Percentiles rank a stretch among this genome's conserved stretches.
Evolutionary conservation across 2,113 vertebrate species (phyloP).

Genomic region (Tragelaphus imberbis): DNA sequence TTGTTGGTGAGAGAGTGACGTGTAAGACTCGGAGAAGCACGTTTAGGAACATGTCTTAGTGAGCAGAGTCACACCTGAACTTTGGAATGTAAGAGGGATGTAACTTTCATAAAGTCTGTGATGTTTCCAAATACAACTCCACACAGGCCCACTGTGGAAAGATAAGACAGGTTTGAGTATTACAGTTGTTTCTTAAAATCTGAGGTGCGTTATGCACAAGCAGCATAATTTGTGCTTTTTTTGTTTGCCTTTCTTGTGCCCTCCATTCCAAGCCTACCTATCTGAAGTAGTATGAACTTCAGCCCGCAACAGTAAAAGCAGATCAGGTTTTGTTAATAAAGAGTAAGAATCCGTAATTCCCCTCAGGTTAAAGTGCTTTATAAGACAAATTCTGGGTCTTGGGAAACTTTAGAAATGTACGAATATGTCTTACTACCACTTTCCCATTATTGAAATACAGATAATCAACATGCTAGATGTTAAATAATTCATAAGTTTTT

Average conservation of each 20-base stretch:
- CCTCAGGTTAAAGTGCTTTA: conserved; percentile 58
- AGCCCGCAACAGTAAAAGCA: conserved; percentile 37
- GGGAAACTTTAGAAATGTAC: conserved; percentile 27
- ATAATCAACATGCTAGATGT: background rate
- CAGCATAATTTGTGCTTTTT: background rate
- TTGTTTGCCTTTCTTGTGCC: background rate
- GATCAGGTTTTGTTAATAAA: conserved; percentile 56
- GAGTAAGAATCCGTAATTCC: conserved; percentile 47
- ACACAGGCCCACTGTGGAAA: background rate
- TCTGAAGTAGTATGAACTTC: background rate
- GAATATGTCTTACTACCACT: conserved; percentile 24
- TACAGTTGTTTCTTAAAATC: background rate
- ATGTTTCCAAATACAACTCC: background rate
- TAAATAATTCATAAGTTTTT: background rate
- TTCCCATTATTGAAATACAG: conserved; percentile 33
- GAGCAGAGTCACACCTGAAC: background rate
- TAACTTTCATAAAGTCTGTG: background rate
- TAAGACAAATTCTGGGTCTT: conserved; percentile 50
- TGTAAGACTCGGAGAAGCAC: background rate
- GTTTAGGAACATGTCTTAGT: background rate
- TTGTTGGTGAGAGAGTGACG: background rate
- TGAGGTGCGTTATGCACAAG: background rate
- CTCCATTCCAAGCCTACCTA: background rate
- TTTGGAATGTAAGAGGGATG: background rate
- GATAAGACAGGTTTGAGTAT: background rate